Evolutionary conservation across 2,113 vertebrate species (phyloP).

Genomic region (Acrocephalus arundinaceus): DNA sequence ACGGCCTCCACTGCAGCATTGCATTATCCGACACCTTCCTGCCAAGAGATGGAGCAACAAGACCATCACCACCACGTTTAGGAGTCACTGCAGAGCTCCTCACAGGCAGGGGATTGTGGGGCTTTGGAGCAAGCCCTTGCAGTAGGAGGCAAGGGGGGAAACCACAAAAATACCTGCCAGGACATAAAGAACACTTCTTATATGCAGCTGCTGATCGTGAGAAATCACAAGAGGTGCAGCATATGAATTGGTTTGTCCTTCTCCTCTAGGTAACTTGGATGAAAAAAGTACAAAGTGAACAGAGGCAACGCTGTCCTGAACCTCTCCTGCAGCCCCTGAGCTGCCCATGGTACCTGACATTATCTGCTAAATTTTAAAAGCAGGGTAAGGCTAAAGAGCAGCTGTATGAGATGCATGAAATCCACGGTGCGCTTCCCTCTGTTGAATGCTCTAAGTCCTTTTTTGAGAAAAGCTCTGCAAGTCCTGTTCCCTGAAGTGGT

Average conservation of each 20-base stretch:
- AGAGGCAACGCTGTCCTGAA: neutral
- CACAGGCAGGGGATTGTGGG: rapidly evolving
- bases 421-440: rapidly evolving
- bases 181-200: neutral
- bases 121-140: neutral
- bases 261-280: neutral
- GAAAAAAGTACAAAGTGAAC: neutral
- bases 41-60: constrained; percentile 10
- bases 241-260: neutral
- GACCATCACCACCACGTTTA: neutral
- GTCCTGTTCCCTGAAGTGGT: neutral
- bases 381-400: neutral
- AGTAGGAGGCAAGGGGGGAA: neutral
- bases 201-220: neutral
- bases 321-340: neutral
- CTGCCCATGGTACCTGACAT: rapidly evolving
- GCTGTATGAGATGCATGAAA: rapidly evolving
- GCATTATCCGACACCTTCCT: constrained; percentile 93
- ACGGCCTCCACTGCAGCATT: constrained; percentile 90
- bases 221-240: neutral
- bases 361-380: neutral
- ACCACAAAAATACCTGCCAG: neutral
- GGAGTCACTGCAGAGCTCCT: neutral
- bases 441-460: neutral
- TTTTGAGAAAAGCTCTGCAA: neutral